Evolutionary conservation across 2,113 vertebrate species (phyloP).

Genomic region (Cyanocitta stelleri): DNA sequence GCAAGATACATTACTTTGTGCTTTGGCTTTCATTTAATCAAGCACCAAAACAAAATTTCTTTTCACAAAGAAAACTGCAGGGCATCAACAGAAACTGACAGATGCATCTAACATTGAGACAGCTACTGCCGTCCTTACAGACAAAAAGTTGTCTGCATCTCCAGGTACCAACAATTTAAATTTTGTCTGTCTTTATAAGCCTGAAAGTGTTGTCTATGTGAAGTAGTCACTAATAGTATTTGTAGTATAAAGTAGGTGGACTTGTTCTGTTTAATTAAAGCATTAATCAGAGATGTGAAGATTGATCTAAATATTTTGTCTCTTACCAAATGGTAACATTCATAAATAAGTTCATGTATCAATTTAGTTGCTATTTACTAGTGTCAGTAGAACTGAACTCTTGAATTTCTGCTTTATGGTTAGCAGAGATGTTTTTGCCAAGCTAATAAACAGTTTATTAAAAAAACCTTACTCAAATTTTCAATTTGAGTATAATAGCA

Average conservation of each 20-base stretch:
- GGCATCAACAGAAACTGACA: constrained; percentile 71
- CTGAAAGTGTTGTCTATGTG: not conserved
- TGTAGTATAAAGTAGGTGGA: not conserved
- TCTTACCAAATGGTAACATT: not conserved
- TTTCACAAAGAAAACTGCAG: constrained; percentile 69
- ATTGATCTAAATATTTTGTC: not conserved
- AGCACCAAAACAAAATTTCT: constrained; percentile 25
- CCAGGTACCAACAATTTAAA: constrained; percentile 66
- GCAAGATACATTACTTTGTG: not conserved
- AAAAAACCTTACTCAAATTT: not conserved
- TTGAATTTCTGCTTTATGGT: not conserved
- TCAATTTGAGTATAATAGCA: not conserved
- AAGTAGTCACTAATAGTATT: not conserved
- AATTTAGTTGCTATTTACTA: not conserved
- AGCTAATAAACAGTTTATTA: not conserved
- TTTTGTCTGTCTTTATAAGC: not conserved
- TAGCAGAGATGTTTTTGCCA: not conserved
- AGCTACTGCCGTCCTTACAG: constrained; percentile 15
- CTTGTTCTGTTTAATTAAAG: not conserved
- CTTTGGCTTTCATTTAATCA: not conserved
- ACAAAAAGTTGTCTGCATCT: constrained; percentile 51
- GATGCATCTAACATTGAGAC: constrained; percentile 68
- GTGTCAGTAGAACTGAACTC: not conserved
- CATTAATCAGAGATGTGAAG: not conserved
- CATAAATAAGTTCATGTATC: not conserved